Evolutionary conservation across 2,888 invertebrate genomes (phyloP), one percentile per base, ranked within the genome.

Genomic region (Ormyrus labotus): DNA sequence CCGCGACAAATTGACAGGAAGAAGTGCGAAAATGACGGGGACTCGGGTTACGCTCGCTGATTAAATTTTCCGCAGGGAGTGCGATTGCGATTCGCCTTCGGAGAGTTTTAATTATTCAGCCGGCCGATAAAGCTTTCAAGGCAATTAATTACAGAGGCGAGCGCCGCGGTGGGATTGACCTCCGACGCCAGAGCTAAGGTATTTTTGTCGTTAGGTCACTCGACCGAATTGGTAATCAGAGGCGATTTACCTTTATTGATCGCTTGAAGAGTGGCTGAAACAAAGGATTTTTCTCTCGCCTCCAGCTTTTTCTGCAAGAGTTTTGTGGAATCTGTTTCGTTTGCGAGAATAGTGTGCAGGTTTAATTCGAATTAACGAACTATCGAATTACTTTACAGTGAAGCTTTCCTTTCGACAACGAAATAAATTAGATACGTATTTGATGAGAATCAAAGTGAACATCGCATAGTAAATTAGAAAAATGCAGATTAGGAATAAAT

Each of bases 121-220:
- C 61, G 57, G n/a, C 53, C 45, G 5, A 67, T 67, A 53, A 72
- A 61, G 65, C 53, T 67, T 57, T 69, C 69, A 19, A 60, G 19
- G 55, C 19, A 61, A 76, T 77, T 69, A 69, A 69, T 69, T 69
- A 60, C 19, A 60, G 61, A 34, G 34, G 34, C 34, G 34, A 34
- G 34, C 34, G 19, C n/a, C 8, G 61, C 10, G 67, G 45, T 48
- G 53, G 72, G 64, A 65, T 60, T 57, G 67, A 70, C 72, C 53
- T 71, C 51, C 47, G 57, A 34, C 51, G 47, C n/a, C 11, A 9
- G 53, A 10, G 64, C 19, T 0, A 9, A 48, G 47, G 55, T 79
- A 73, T 73, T 79, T 64, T 72, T 50, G 73, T 61, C 79, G 69
- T 71, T 71, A 67, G 78, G 78, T 74, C 69, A 74, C 73, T 79